These are phyloP conservation scores for Miniopterus natalensis DNA, from an alignment of 2,113 vertebrate species.

Conservation along the genomic window DNA sequence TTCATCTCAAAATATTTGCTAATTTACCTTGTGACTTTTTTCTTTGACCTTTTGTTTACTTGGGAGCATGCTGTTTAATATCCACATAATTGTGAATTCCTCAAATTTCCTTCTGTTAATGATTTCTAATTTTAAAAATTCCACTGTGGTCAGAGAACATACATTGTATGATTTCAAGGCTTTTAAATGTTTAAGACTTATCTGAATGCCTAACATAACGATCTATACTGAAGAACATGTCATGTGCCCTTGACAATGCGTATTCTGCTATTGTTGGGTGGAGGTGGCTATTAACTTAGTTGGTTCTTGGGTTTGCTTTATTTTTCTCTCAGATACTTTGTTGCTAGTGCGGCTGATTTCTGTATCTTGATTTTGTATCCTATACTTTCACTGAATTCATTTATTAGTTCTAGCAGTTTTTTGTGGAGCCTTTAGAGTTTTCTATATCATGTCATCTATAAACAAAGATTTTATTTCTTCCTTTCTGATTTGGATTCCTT, in stretches of 20 bases:
- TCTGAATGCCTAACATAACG: neutral
- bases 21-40: conserved; percentile 13
- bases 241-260: neutral
- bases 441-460: neutral
- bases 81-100: neutral
- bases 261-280: neutral
- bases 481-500: conserved; percentile 3
- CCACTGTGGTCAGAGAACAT: neutral
- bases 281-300: neutral
- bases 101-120: neutral
- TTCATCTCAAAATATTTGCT: neutral
- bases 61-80: neutral
- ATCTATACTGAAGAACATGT: neutral
- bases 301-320: neutral
- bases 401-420: neutral
- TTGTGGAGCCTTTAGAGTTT: neutral
- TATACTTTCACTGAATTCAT: neutral
- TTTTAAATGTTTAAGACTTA: neutral
- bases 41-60: conserved; percentile 18
- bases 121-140: neutral
- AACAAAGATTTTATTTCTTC: neutral
- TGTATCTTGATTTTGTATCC: neutral
- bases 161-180: neutral
- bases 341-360: neutral
- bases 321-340: neutral